Percentiles rank a stretch among this genome's conserved stretches.
These are phyloP conservation scores for Eunapius fragilis DNA, from an alignment of 37 sponge, comb jelly and placozoan species.

Conservation along the genomic window DNA sequence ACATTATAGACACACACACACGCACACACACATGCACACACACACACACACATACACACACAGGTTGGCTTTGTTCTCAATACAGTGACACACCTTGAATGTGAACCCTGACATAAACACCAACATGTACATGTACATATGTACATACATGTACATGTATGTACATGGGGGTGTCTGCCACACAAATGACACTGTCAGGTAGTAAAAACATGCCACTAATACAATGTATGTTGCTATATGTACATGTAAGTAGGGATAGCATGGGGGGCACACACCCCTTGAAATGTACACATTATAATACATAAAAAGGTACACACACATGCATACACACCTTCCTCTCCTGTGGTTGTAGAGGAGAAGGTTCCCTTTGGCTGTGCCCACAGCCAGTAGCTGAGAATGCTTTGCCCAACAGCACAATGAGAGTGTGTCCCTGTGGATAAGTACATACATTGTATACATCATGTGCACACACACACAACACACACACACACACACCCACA, in stretches of 20 bases:
- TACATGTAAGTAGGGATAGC: neutral
- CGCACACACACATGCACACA: neutral
- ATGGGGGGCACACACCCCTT: neutral
- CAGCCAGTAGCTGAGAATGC: conserved; percentile 67
- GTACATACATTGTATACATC: neutral
- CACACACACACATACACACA: too few species aligned
- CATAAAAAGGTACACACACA: neutral
- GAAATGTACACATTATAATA: too few species aligned
- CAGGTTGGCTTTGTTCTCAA: too few species aligned
- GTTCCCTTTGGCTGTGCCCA: conserved; percentile 95
- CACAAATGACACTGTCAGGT: too few species aligned
- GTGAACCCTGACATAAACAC: too few species aligned
- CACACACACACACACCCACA: neutral
- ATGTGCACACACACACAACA: neutral
- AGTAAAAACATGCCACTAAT: neutral
- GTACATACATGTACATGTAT: neutral
- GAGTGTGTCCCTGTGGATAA: conserved; percentile 54
- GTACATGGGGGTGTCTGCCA: neutral
- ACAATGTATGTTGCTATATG: neutral
- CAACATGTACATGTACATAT: neutral
- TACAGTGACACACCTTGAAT: too few species aligned
- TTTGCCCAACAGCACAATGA: conserved; percentile 83
- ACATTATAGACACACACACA: neutral
- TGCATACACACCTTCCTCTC: conserved; percentile 36
- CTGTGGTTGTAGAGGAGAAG: conserved; percentile 94